These are phyloP conservation scores for Daktulosphaira vitifoliae DNA, from an alignment of 1,140 invertebrate species.

Conservation along the genomic window DNA sequence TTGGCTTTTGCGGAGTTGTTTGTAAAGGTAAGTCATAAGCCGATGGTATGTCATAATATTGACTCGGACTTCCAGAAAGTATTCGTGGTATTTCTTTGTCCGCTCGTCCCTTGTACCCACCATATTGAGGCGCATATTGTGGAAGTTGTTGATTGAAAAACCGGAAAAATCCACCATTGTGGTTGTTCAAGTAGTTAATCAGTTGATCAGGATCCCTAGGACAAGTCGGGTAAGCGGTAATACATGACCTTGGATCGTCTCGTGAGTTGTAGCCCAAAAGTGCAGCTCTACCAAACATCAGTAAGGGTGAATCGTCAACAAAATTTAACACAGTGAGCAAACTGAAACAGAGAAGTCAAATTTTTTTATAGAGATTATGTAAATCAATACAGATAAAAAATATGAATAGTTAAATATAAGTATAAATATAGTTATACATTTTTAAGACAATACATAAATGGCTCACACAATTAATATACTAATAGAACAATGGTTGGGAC, in stretches of 20 bases:
- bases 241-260: slow-evolving; percentile 53
- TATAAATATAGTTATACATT: too few species aligned
- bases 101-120: background rate
- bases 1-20: background rate
- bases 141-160: slow-evolving; percentile 51
- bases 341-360: slow-evolving; percentile 44
- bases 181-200: slow-evolving; percentile 71
- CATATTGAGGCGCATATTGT: slow-evolving; percentile 38
- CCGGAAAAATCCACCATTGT: slow-evolving; percentile 74
- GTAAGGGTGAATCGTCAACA: slow-evolving; percentile 50
- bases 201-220: slow-evolving; percentile 61
- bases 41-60: slow-evolving; percentile 6
- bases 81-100: background rate
- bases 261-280: slow-evolving; percentile 58
- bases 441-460: too few species aligned
- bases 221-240: slow-evolving; percentile 59
- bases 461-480: too few species aligned
- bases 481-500: too few species aligned
- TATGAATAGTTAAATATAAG: too few species aligned
- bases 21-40: background rate
- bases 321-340: slow-evolving; percentile 46
- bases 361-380: too few species aligned
- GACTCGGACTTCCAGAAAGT: background rate
- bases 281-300: slow-evolving; percentile 61
- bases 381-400: too few species aligned